Evolutionary conservation across 2,113 vertebrate species (phyloP), one percentile per base, ranked within the genome.

Genomic region (Nesoenas mayeri): DNA sequence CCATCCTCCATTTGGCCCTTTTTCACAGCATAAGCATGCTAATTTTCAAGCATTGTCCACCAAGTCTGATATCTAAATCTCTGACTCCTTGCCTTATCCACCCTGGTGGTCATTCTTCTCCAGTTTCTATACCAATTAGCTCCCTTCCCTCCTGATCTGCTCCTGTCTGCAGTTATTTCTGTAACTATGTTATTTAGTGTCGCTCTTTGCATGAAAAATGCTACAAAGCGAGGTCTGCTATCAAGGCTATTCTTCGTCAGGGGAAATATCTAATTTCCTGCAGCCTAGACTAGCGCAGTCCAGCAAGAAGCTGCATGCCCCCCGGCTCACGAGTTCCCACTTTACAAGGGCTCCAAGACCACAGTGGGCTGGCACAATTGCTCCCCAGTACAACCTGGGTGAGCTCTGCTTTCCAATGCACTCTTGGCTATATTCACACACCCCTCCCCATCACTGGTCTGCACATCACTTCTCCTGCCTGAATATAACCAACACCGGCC

Each of bases 321-420:
- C 24, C 18, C 0, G 2, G 10, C 3, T 57, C 18, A 5, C 2
- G 8, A 47, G 18, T 47, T 47, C 44, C 44, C 8, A 2, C 25
- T 79, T 82, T 75, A 50, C 1, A 3, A 53, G 11, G 15, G 3
- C 31, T 54, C 16, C 2, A 1, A 1, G 47, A n/a, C 11, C 44
- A 8, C 10, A 69, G 10, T 4, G 2, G 15, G 18, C 26, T 54
- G 22, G 31, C 22, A 28, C 29, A 17, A 17, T 20, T 47, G 9
- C 47, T 20, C 5, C 8, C 13, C 36, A n/a, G 14, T 6, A 42
- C 26, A 36, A 24, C 7, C 2, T 5, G 0, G 22, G 10, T 6
- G 16, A 74, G 25, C 25, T 54, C 34, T 57, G 42, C 50, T 58
- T 64, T 44, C 36, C 40, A 21, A 51, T 6, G 16, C 15, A 24